Evolutionary conservation across 2,113 vertebrate species (phyloP), one percentile per base, ranked within the genome.

Genomic region (Phylloscopus whistleri): DNA sequence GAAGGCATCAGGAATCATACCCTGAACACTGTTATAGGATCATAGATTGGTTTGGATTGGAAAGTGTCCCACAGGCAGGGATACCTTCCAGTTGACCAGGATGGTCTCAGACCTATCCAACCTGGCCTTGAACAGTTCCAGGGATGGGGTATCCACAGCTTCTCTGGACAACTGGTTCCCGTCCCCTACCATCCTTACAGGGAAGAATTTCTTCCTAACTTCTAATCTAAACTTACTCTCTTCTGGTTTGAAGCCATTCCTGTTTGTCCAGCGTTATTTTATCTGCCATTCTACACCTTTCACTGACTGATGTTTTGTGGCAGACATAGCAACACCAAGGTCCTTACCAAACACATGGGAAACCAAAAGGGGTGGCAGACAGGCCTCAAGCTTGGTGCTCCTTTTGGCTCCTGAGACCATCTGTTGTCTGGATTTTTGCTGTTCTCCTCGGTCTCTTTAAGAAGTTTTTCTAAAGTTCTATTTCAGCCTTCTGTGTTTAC

Each of bases 351-450:
- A 13, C 18, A 66, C 5, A 2, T 1, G 28, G 7, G 39, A 77
- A 68, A 46, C 6, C 37, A 74, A 72, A 66, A 80, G 0, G 5
- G 6, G 12, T n/a, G 56, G 16, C 62, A 86, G 55, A 31, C 22
- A 73, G 15, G 1, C 10, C 51, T 8, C 28, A 46, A 16, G 15
- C 2, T 0, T 3, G 9, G 7, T 12, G 7, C 35, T n/a, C 4
- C 69, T 55, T 83, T 23, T 39, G 39, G 68, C n/a, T 31, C 5
- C 31, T 7, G 14, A 70, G 60, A 18, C 11, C 19, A 41, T 14
- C 41, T 41, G 41, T 41, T 41, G 41, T 41, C 13, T 41, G 41
- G 41, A 14, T 14, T 41, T 41, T 41, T 41, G 41, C 41, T 41
- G 41, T 41, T 41, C 41, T 41, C 39, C 11, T 41, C 13, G 39